A percentile compares a stretch with the other conserved stretches of the same genome.
These are phyloP conservation scores for Lucilia cuprina DNA, from an alignment of 1,140 invertebrate species.

Conservation along the genomic window DNA sequence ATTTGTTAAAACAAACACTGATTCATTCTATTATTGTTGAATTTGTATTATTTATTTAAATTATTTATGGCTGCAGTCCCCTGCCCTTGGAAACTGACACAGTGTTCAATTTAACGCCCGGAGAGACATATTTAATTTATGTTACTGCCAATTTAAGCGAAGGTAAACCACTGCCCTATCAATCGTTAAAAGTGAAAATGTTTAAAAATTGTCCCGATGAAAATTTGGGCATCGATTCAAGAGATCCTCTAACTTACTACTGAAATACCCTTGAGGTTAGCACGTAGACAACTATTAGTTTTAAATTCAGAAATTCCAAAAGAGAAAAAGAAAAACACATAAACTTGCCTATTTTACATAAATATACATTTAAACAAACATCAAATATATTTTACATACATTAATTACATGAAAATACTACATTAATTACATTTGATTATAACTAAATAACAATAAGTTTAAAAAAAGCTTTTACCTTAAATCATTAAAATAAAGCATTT, in stretches of 20 bases:
- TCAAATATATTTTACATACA: too few species aligned
- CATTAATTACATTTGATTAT: too few species aligned
- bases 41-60: neutral
- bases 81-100: conserved; percentile 53
- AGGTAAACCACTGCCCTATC: conserved; percentile 56
- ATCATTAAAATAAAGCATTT: neutral
- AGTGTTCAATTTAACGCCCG: conserved; percentile 52
- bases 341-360: neutral
- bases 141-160: conserved; percentile 57
- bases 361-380: neutral
- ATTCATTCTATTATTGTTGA: neutral
- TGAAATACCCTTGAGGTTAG: conserved; percentile 30
- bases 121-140: conserved; percentile 57
- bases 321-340: neutral
- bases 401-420: too few species aligned
- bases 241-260: conserved; percentile 52
- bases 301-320: conserved; percentile 26
- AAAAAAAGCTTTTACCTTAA: neutral
- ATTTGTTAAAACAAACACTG: neutral
- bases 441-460: too few species aligned
- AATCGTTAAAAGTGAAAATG: conserved; percentile 55
- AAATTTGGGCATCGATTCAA: conserved; percentile 42
- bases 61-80: neutral
- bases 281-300: neutral
- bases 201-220: conserved; percentile 49